Evolutionary conservation across 2,888 invertebrate genomes (phyloP).

Genomic region (Epistrophe eligans): DNA sequence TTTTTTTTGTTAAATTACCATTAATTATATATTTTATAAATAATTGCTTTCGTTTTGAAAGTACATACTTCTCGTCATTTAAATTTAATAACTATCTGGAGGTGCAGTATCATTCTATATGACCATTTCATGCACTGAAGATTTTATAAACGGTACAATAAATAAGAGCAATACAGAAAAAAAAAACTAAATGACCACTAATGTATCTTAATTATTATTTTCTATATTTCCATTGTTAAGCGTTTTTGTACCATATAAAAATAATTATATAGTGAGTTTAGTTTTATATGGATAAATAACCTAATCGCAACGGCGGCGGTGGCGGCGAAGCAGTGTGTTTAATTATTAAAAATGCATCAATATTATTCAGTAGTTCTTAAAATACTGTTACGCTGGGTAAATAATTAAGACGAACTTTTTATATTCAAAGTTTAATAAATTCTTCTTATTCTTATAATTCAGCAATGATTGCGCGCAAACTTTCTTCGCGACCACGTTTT

Average conservation of each 20-base stretch:
- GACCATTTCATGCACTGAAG: conserved; percentile 47
- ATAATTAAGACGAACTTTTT: too few relatives aligned
- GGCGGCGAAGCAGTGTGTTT: neutral
- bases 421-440: too few relatives aligned
- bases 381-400: too few relatives aligned
- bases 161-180: neutral
- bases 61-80: neutral
- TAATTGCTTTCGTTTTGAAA: conserved; percentile 25
- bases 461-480: too few relatives aligned
- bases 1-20: neutral
- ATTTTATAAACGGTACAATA: conserved; percentile 34
- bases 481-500: too few relatives aligned
- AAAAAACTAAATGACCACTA: conserved; percentile 3
- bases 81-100: neutral
- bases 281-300: conserved; percentile 47
- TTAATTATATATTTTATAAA: conserved; percentile 9
- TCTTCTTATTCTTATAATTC: too few relatives aligned
- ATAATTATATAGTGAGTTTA: conserved; percentile 7
- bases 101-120: conserved; percentile 6
- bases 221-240: conserved; percentile 6
- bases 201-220: conserved; percentile 36
- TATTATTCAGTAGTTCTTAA: neutral
- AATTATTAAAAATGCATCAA: neutral
- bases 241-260: conserved; percentile 19
- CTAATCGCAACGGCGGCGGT: conserved; percentile 6